Evolutionary conservation across 2,113 vertebrate species (phyloP).

Genomic region (Dipodomys ordii): DNA sequence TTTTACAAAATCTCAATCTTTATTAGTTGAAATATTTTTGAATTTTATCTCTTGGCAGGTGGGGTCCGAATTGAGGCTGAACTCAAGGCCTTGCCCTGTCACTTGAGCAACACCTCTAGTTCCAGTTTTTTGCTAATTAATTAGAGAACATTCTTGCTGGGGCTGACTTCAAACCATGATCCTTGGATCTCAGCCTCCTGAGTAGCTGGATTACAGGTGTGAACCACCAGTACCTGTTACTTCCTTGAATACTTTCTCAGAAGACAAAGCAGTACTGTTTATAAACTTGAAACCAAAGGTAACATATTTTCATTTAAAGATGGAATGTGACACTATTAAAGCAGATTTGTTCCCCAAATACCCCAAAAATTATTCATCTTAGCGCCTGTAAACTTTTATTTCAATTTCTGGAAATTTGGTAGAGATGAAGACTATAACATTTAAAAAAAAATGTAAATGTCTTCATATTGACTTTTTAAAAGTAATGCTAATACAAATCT

Average conservation of each 20-base stretch:
- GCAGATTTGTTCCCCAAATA: slow-evolving; percentile 14
- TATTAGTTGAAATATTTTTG: slow-evolving; percentile 2
- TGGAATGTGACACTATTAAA: neutral
- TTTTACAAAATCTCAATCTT: slow-evolving; percentile 48
- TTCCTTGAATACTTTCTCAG: neutral
- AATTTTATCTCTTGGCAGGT: too few species aligned
- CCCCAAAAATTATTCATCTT: slow-evolving; percentile 8
- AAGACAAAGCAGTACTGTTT: slow-evolving; percentile 36
- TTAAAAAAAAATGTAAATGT: slow-evolving; percentile 11
- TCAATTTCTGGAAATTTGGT: slow-evolving; percentile 13
- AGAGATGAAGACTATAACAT: neutral
- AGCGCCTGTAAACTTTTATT: neutral
- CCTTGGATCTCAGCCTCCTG: too few species aligned
- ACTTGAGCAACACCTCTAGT: too few species aligned
- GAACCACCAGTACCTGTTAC: too few species aligned
- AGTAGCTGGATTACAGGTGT: too few species aligned
- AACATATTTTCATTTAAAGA: neutral
- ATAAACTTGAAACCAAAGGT: slow-evolving; percentile 12
- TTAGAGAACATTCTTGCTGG: too few species aligned
- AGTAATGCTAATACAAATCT: neutral
- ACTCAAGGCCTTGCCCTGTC: too few species aligned
- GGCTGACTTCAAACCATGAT: too few species aligned
- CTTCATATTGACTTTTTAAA: neutral
- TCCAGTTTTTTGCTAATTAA: too few species aligned
- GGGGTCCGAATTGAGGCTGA: too few species aligned